Conservation (phyloP, 2,888 invertebrate genomes). For the Drosophila glabriapex region DNA sequence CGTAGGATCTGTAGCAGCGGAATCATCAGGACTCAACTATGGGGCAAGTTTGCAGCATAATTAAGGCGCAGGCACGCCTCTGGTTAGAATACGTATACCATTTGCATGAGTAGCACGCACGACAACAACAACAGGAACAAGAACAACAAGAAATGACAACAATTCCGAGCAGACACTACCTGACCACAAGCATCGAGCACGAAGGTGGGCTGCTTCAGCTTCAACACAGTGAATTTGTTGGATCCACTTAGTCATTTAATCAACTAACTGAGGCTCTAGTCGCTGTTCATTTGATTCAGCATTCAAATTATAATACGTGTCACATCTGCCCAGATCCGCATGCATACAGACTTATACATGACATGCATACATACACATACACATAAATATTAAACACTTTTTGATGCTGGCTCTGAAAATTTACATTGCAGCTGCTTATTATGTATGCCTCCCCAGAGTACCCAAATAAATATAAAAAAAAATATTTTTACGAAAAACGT, state of each 20-base stretch:
- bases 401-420: slow-evolving; percentile 21
- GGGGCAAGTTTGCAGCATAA: slow-evolving; percentile 71
- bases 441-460: slow-evolving; percentile 42
- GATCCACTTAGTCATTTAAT: slow-evolving; percentile 55
- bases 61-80: slow-evolving; percentile 67
- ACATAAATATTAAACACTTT: slow-evolving; percentile 53
- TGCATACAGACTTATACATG: slow-evolving; percentile 9
- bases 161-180: slow-evolving; percentile 30
- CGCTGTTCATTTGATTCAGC: slow-evolving; percentile 33
- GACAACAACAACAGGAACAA: slow-evolving; percentile 17
- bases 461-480: slow-evolving; percentile 1
- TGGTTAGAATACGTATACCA: slow-evolving; percentile 51
- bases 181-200: slow-evolving; percentile 29
- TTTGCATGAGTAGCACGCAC: slow-evolving; percentile 76
- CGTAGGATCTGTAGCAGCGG: slow-evolving; percentile 20
- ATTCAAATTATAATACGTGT: slow-evolving; percentile 50
- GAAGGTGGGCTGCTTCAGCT: slow-evolving; percentile 1
- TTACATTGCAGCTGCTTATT: slow-evolving; percentile 58
- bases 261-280: slow-evolving; percentile 35
- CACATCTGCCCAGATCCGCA: slow-evolving; percentile 33
- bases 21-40: slow-evolving; percentile 4
- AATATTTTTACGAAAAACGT: neutral
- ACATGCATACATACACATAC: too few species aligned
- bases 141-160: slow-evolving; percentile 29
- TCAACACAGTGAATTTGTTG: slow-evolving; percentile 20